phyloP scores from a whole-genome alignment of 2,888 invertebrate species.

The Ischnura elegans region DNA sequence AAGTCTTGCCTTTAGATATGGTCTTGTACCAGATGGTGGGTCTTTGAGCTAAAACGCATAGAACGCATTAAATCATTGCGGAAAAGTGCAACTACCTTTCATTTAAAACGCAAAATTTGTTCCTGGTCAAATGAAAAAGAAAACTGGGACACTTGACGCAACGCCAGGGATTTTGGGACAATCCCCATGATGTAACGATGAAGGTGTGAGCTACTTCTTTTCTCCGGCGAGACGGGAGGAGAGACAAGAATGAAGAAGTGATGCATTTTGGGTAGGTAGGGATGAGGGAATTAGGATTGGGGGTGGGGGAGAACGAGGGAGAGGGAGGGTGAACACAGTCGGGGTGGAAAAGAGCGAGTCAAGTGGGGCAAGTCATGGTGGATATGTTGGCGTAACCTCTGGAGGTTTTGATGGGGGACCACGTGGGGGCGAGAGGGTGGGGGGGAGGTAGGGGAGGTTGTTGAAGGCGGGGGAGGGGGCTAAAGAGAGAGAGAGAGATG shows the following conservation, averaged over 20 bases:
- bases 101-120: too few species aligned
- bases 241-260: not conserved
- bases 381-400: slow-evolving; percentile 1
- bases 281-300: not conserved
- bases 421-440: not conserved
- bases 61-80: too few species aligned
- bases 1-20: too few species aligned
- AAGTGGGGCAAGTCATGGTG: not conserved
- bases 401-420: not conserved
- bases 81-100: too few species aligned
- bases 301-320: not conserved
- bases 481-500: not conserved
- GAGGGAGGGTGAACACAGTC: too few species aligned
- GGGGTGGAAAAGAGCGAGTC: not conserved
- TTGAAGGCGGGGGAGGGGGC: not conserved
- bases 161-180: too few species aligned
- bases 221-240: not conserved
- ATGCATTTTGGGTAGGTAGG: too few species aligned
- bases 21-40: too few species aligned
- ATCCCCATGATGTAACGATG: too few species aligned
- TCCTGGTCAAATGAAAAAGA: too few species aligned
- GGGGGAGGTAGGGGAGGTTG: not conserved
- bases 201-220: not conserved
- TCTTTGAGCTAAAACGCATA: too few species aligned
- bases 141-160: too few species aligned